Evolutionary conservation across 2,888 invertebrate genomes (phyloP), one percentile per base, ranked within the genome.

Genomic region (Alitta virens): DNA sequence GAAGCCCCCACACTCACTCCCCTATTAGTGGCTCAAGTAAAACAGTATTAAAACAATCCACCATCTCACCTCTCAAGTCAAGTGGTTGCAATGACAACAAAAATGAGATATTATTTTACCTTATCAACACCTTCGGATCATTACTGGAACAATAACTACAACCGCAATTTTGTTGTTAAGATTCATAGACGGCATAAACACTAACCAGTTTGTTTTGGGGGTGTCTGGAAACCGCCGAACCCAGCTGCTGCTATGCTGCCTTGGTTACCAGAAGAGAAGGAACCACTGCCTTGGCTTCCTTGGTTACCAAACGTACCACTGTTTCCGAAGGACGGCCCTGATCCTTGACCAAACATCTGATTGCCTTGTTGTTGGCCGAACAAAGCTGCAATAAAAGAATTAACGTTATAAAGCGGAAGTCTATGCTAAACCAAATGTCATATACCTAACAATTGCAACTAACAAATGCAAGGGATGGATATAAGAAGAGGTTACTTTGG

Each of bases 191-290:
- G 9, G 40, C 12, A 16, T 9, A 16, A 40, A 40, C 9, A 18
- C 46, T 46, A 3, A 46, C 46, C 51, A 33, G 50, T 18, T 40
- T 33, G 40, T n/a, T 56, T 27, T 9, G 62, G 23, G 16, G 52
- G 63, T 23, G 66, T 56, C 53, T 65, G 58, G 14, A 65, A 61
- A 38, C 73, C 71, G n/a, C 73, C 74, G 67, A 76, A 77, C 2
- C 75, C 84, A 5, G 79, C 77, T 9, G 84, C 77, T 26, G 70
- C 70, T 25, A 77, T 72, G 43, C 71, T 70, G 3, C 67, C 68
- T 5, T 71, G 70, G 50, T 68, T 49, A 1, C 50, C 50, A n/a
- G 16, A 14, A n/a, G 50, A 50, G 59, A 59, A 59, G 3, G 59
- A 33, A 3, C 59, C 59, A 1, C 51, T 40, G 2, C 49, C 49